Evolutionary conservation across 2,113 vertebrate species (phyloP).

Genomic region (Alces alces): DNA sequence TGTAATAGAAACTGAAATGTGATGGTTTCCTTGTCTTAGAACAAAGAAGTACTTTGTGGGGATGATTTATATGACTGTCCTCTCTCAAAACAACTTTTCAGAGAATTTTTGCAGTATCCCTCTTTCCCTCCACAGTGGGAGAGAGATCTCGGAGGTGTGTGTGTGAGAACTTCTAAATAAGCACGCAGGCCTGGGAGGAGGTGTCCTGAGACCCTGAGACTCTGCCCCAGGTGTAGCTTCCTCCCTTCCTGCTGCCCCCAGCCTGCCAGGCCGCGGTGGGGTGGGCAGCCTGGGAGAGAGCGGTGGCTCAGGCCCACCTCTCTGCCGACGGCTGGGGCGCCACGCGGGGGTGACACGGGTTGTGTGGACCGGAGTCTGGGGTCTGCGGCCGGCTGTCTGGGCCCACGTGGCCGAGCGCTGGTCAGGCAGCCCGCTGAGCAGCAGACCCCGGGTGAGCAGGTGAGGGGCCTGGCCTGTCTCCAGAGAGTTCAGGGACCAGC

Average conservation of each 20-base stretch:
- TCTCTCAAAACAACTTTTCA: not conserved
- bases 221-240: not conserved
- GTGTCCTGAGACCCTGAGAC: not conserved
- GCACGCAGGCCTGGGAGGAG: not conserved
- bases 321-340: fast-evolving
- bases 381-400: not conserved
- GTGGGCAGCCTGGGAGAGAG: too few relatives aligned
- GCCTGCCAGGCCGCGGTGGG: fast-evolving
- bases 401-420: not conserved
- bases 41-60: not conserved
- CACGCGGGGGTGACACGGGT: fast-evolving
- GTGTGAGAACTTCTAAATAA: not conserved
- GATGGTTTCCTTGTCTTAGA: not conserved
- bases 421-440: not conserved
- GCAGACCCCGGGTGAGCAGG: not conserved
- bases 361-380: fast-evolving
- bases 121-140: not conserved
- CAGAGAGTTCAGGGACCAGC: not conserved
- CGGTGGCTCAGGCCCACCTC: fast-evolving
- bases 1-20: not conserved
- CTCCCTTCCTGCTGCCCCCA: not conserved
- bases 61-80: not conserved
- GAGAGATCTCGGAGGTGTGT: not conserved
- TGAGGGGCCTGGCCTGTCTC: not conserved
- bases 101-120: not conserved